Conservation (phyloP, 2,113 vertebrate genomes). For the Anhinga anhinga region DNA sequence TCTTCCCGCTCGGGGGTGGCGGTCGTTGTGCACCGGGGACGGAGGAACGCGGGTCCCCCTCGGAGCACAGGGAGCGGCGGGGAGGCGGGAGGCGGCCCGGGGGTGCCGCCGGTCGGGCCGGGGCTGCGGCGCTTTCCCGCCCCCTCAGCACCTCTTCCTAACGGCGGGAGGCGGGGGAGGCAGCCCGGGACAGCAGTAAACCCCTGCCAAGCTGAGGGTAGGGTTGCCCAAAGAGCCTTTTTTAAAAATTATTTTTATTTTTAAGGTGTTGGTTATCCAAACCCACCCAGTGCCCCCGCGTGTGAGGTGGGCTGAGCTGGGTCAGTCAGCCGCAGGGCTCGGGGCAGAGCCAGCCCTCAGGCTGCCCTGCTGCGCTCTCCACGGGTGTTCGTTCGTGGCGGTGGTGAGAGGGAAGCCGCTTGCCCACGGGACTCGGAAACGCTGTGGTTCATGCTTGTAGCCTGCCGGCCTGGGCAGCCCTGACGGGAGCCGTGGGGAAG, state of each 20-base stretch:
- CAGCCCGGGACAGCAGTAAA: background rate
- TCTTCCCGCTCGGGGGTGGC: background rate
- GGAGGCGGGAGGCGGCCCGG: background rate
- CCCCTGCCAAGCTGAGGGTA: background rate
- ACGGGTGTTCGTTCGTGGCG: rapidly evolving
- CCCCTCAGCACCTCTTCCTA: rapidly evolving
- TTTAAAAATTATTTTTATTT: no score
- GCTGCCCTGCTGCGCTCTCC: rapidly evolving
- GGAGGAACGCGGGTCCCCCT: background rate
- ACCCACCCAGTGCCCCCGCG: rapidly evolving
- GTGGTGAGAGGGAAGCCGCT: background rate
- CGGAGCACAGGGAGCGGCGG: background rate
- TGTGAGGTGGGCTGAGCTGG: background rate
- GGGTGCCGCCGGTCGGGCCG: background rate
- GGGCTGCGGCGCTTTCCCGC: background rate
- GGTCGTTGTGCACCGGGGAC: background rate
- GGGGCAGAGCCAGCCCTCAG: background rate
- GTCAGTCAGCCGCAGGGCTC: background rate
- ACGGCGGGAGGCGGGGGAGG: background rate
- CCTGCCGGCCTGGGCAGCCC: background rate
- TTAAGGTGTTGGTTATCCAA: no score
- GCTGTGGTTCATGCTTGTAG: rapidly evolving
- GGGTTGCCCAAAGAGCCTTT: rapidly evolving
- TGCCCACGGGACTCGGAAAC: rapidly evolving
- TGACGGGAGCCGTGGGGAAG: background rate